A percentile compares a stretch with the other conserved stretches of the same genome.
Conservation (phyloP, 64 coral and sea anemone genomes). For the Dendronephthya gigantea region DNA sequence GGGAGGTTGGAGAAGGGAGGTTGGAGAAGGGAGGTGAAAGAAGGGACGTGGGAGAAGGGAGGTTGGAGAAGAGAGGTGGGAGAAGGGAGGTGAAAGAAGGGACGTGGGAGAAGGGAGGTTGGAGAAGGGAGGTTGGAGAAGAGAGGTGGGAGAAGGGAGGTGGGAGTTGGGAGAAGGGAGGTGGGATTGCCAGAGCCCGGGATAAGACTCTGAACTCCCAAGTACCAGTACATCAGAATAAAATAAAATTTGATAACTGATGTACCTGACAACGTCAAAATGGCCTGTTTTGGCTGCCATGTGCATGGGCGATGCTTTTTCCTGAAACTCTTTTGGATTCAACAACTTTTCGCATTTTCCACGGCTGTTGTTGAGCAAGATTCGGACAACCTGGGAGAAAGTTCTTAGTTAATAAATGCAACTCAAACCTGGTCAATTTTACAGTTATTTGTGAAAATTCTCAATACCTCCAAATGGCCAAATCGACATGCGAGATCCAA, state of each 20-base stretch:
- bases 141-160: no score
- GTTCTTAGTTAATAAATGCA: not conserved
- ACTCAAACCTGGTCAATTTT: not conserved
- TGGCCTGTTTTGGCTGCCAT: constrained; percentile 82
- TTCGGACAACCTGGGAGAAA: not conserved
- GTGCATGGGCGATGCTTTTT: constrained; percentile 67
- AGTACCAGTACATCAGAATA: no score
- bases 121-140: no score
- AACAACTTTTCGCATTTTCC: constrained; percentile 7
- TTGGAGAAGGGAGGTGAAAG: no score
- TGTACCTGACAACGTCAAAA: constrained; percentile 69
- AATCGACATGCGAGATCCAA: constrained; percentile 89
- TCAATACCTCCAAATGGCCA: constrained; percentile 58
- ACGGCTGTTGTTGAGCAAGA: not conserved
- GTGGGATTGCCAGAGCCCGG: no score
- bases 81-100: no score
- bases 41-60: no score
- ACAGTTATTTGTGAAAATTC: not conserved
- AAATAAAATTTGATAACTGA: not conserved
- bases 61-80: no score
- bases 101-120: no score
- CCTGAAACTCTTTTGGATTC: constrained; percentile 16
- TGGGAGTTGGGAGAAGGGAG: no score
- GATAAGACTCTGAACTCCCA: no score
- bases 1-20: no score